A percentile compares a stretch with the other conserved stretches of the same genome.
Evolutionary conservation across 2,888 invertebrate genomes (phyloP).

Genomic region (Platycheirus rosarum): DNA sequence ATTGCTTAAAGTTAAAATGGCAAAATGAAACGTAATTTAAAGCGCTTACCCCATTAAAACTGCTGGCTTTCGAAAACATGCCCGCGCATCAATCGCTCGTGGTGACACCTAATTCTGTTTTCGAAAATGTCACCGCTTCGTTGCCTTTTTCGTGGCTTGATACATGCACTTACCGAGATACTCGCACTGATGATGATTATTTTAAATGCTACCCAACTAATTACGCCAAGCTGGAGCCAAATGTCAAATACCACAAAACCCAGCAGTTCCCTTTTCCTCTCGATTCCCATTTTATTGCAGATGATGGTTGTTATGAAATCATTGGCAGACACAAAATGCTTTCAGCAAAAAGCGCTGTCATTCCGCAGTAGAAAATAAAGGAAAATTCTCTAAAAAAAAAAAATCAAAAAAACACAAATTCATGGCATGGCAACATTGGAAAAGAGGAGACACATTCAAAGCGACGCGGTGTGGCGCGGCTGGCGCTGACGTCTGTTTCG

Average conservation of each 20-base stretch:
- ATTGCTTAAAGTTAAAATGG: too few relatives aligned
- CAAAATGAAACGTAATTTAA: too few relatives aligned
- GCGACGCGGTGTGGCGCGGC: background rate
- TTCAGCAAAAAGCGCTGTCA: conserved; percentile 39
- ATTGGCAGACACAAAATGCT: conserved; percentile 57
- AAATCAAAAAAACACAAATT: conserved; percentile 40
- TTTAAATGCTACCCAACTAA: conserved; percentile 55
- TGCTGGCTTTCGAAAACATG: too few relatives aligned
- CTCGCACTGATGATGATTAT: conserved; percentile 36
- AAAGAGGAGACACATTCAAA: conserved; percentile 1
- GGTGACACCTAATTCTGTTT: conserved; percentile 24
- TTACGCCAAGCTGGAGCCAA: conserved; percentile 44
- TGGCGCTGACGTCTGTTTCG: conserved; percentile 57
- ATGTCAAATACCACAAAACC: conserved; percentile 48
- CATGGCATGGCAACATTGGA: conserved; percentile 37
- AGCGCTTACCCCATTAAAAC: too few relatives aligned
- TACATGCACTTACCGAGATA: too few relatives aligned
- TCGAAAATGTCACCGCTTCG: conserved; percentile 39
- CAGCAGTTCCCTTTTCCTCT: conserved; percentile 24
- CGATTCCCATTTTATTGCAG: background rate
- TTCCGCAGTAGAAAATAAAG: conserved; percentile 18
- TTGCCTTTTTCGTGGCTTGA: conserved; percentile 3
- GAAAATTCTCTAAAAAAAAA: conserved; percentile 10
- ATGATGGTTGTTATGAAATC: conserved; percentile 63
- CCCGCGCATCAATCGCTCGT: conserved; percentile 10